Base-by-base conservation (phyloP, 2,888 invertebrate genomes). In the Phalera bucephala region DNA sequence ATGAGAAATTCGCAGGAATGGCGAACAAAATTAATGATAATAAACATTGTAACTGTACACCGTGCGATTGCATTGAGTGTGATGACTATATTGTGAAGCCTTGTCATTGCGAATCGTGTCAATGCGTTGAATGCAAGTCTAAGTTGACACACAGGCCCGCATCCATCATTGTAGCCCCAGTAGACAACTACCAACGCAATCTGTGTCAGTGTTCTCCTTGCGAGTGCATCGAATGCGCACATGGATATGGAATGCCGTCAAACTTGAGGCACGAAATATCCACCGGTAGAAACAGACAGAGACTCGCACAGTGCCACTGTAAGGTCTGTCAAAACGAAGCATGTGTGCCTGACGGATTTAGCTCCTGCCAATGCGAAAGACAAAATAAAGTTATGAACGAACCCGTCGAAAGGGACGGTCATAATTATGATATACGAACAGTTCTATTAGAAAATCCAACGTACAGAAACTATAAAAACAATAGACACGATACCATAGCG, bases 181-280 rank as follows among this genome's bases (percentile, higher is more conserved):
- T 71, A n/a, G 61, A 63, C 33, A 52, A 55, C 29, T 35, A 36
- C 3, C 54, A 51, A 20, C 55, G 46, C 9, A 46, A 44, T 19
- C 17, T 31, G 2, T 83, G 82, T 32, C 39, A 60, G n/a, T 84
- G 81, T 44, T 45, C 61, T 4, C 75, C 80, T 1, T 82, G 83
- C 44, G 65, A 72, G 19, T 84, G 82, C 36, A 47, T 50, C 15
- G 57, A 74, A 33, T 81, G 82, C 36, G 43, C 46, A 1, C 62
- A 54, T 11, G 49, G 45, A 26, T 58, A 48, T 22, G 42, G 64
- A n/a, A 35, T 59, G 25, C 28, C 62, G n/a, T 46, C 67, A 2
- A 64, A 42, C 35, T 20, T 40, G 14, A 61, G 54, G 26, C 72
- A 55, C 12, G 73, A 80, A 41, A 66, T 64, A 41, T 68, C 73